These are phyloP conservation scores for Torymus aiolomorphi DNA, from an alignment of 2,888 invertebrate species.

Conservation along the genomic window DNA sequence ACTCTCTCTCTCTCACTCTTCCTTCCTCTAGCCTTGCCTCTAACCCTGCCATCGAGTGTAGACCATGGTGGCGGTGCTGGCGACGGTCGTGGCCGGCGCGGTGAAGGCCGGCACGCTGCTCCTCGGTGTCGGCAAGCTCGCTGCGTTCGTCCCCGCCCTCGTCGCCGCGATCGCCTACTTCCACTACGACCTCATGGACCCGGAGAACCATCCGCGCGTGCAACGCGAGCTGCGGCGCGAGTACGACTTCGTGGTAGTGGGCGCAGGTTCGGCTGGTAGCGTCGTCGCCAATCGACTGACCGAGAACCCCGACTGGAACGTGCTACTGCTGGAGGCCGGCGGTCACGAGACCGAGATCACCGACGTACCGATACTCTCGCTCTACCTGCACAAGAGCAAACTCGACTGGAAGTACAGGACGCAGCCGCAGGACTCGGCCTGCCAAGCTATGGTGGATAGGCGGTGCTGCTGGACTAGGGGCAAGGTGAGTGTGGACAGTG, in stretches of 20 bases:
- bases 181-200: constrained; percentile 90
- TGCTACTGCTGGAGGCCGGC: constrained; percentile 89
- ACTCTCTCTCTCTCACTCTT: too few relatives aligned
- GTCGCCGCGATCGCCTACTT: constrained; percentile 87
- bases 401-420: constrained; percentile 94
- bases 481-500: constrained; percentile 76
- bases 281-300: constrained; percentile 89
- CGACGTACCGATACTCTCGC: constrained; percentile 89
- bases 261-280: constrained; percentile 90
- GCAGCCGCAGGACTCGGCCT: constrained; percentile 88
- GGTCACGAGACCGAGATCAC: constrained; percentile 92
- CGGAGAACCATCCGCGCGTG: constrained; percentile 85
- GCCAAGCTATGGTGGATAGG: constrained; percentile 90
- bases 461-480: constrained; percentile 94
- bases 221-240: constrained; percentile 81
- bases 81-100: constrained; percentile 80
- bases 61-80: constrained; percentile 68
- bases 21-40: background rate
- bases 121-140: constrained; percentile 82
- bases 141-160: constrained; percentile 85
- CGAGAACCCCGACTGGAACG: constrained; percentile 87
- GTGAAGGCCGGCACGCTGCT: constrained; percentile 84
- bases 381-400: constrained; percentile 92
- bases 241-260: constrained; percentile 90
- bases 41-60: background rate